Conservation (phyloP, 2,888 invertebrate genomes). For the Deladenus siricidicola region DNA sequence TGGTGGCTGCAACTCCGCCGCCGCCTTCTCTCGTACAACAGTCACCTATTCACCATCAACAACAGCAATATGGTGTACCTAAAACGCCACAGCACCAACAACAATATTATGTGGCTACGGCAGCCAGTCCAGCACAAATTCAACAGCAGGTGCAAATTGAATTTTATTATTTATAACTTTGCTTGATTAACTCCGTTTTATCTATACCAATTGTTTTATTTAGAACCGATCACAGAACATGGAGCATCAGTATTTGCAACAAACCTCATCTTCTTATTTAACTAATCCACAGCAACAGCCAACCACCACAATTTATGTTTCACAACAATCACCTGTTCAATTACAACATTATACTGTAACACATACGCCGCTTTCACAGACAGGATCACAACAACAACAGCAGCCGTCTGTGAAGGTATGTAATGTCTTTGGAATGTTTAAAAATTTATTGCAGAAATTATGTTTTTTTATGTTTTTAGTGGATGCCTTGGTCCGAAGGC, state of each 20-base stretch:
- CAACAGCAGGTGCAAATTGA: not conserved
- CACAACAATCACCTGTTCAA: conserved; percentile 1
- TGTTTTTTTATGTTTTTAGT: too few species aligned
- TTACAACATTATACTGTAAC: conserved; percentile 1
- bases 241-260: too few species aligned
- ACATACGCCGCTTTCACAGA: not conserved
- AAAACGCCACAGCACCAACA: conserved; percentile 1
- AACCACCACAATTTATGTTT: conserved; percentile 2
- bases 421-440: too few species aligned
- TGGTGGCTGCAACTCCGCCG: not conserved
- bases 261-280: not conserved
- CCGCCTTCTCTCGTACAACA: not conserved
- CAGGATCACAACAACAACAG: not conserved
- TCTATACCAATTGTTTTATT: too few species aligned
- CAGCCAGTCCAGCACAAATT: not conserved
- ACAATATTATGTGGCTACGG: not conserved
- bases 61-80: not conserved
- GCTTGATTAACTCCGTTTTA: too few species aligned
- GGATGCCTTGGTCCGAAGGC: too few species aligned
- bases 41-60: not conserved
- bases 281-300: not conserved
- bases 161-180: too few species aligned
- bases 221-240: too few species aligned
- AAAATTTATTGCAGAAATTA: too few species aligned
- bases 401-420: too few species aligned